A percentile compares a stretch with the other conserved stretches of the same genome.
These are phyloP conservation scores for Herminia tarsipennalis DNA, from an alignment of 2,888 invertebrate species.

Conservation along the genomic window DNA sequence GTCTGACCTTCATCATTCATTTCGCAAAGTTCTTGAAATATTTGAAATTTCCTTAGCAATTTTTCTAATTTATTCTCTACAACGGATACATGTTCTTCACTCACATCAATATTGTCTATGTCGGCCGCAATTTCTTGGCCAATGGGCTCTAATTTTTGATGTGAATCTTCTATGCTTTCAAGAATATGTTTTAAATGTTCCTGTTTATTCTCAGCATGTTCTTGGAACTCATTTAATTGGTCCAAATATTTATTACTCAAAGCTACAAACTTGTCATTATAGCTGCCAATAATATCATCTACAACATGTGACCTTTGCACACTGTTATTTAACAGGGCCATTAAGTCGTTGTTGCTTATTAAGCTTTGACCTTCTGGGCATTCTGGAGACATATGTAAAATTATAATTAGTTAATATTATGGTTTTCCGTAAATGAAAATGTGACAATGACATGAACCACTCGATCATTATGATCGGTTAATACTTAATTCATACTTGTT, in stretches of 20 bases:
- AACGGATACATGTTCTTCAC: slow-evolving; percentile 24
- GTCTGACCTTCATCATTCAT: no score
- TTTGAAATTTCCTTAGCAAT: no score
- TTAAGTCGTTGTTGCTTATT: slow-evolving; percentile 43
- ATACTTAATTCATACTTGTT: no score
- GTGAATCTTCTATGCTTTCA: slow-evolving; percentile 37
- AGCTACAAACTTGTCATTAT: slow-evolving; percentile 24
- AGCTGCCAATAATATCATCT: slow-evolving; percentile 28
- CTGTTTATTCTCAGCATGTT: slow-evolving; percentile 42
- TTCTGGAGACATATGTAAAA: neutral
- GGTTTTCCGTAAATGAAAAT: neutral
- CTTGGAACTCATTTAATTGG: slow-evolving; percentile 33
- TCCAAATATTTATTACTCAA: slow-evolving; percentile 32
- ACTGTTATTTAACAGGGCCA: slow-evolving; percentile 43
- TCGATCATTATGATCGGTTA: no score
- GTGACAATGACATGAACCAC: no score
- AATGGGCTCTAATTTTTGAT: slow-evolving; percentile 34
- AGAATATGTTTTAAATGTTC: slow-evolving; percentile 55
- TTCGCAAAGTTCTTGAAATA: no score
- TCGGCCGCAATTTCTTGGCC: slow-evolving; percentile 23
- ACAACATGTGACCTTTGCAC: slow-evolving; percentile 28
- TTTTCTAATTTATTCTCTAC: slow-evolving; percentile 15
- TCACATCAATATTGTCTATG: slow-evolving; percentile 28
- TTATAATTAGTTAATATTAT: neutral
- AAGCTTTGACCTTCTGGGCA: slow-evolving; percentile 29